These are phyloP conservation scores for Spondyliosoma cantharus DNA, from an alignment of 2,797 vertebrate species.

Conservation along the genomic window DNA sequence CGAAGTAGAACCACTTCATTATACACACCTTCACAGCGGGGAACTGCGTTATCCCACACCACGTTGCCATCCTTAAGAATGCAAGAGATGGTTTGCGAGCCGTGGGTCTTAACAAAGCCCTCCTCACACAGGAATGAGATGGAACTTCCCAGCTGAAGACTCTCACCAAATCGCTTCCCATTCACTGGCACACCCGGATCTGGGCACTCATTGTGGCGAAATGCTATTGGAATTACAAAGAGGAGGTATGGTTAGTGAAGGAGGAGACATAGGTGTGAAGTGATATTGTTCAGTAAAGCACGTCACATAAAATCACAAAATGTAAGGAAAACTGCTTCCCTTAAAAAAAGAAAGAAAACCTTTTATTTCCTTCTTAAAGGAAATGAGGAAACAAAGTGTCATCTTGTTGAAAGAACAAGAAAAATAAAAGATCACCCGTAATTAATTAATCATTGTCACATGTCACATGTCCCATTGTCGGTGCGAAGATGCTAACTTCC, in stretches of 20 bases:
- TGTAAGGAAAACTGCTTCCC: neutral
- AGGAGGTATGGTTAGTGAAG: neutral
- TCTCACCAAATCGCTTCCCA: constrained; percentile 95
- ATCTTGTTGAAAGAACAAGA: neutral
- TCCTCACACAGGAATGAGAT: constrained; percentile 98
- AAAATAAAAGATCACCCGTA: neutral
- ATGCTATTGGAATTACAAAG: constrained; percentile 81
- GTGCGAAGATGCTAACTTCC: constrained; percentile 25
- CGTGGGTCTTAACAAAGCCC: constrained; percentile 95
- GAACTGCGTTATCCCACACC: constrained; percentile 96
- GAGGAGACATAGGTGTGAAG: neutral
- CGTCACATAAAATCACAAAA: neutral
- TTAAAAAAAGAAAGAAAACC: neutral
- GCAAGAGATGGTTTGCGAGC: constrained; percentile 95
- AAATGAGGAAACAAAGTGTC: neutral
- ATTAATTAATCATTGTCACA: constrained; percentile 19
- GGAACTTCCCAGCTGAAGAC: constrained; percentile 95
- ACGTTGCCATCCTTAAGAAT: constrained; percentile 97
- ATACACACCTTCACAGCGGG: constrained; percentile 93
- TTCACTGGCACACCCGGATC: constrained; percentile 97
- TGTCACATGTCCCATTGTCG: neutral
- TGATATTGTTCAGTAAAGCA: neutral
- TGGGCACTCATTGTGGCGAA: constrained; percentile 97
- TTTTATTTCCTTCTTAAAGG: neutral
- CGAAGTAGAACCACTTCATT: neutral